Evolutionary conservation across 2,797 vertebrate genomes (phyloP).

Genomic region (Ispidina lecontei): DNA sequence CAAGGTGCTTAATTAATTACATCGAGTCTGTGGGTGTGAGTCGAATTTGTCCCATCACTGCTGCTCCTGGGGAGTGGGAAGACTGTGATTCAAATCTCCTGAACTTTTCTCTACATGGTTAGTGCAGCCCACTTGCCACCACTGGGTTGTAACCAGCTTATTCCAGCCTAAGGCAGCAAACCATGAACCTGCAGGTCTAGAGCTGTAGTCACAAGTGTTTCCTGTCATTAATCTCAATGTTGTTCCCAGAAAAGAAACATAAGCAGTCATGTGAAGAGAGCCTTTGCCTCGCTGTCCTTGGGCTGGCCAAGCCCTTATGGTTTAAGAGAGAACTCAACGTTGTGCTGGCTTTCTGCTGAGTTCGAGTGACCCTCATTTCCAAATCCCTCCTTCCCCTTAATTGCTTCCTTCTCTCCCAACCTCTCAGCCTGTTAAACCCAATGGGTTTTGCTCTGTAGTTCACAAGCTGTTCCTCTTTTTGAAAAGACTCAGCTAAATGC

Average conservation of each 20-base stretch:
- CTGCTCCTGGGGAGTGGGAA: not conserved
- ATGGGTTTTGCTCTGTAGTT: not conserved
- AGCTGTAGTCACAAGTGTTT: not conserved
- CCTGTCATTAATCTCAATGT: not conserved
- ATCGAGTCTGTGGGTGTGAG: fast-evolving
- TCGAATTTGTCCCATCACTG: not conserved
- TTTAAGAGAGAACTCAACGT: not conserved
- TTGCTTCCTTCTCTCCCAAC: not conserved
- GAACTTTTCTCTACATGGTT: not conserved
- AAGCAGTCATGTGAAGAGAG: fast-evolving
- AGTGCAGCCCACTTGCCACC: not conserved
- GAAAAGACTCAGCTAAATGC: not conserved
- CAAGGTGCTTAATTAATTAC: not conserved
- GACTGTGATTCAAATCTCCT: not conserved
- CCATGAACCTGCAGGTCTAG: fast-evolving
- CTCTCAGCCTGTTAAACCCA: not conserved
- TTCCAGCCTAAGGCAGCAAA: not conserved
- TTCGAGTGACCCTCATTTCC: not conserved
- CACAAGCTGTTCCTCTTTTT: not conserved
- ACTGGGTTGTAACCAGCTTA: not conserved
- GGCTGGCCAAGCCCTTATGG: not conserved
- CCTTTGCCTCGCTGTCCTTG: not conserved
- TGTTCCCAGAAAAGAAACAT: not conserved
- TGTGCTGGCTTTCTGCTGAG: not conserved
- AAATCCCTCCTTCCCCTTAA: slow-evolving; percentile 3